Base-by-base conservation (phyloP, 2,888 invertebrate genomes). In the Rotaria sp. region DNA sequence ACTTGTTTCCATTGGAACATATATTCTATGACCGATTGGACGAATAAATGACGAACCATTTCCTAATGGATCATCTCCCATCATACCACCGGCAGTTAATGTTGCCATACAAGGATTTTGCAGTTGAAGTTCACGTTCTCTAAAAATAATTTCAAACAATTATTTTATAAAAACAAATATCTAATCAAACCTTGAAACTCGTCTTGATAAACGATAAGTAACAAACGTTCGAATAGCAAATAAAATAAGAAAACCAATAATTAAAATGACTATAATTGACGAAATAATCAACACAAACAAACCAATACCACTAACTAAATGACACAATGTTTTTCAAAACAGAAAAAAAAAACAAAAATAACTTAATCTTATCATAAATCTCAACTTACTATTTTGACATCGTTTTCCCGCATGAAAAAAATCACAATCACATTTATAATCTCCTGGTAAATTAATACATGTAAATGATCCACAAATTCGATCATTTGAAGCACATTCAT, bases 341-440 rank as follows among this genome's bases (percentile, higher is more conserved):
- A 10, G n/a, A 7, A 35, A 15, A 18, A 21, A 21, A 21, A 67
- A 38, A 2, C 18, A 67, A 59, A 30, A 26, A 10, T 7, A 26
- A 59, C 8, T 67, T 21, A 13, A 21, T 18, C n/a, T 80, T 18
- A 50, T 50, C 18, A 50, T 50, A 50, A 18, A 50, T 50, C 18
- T 45, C 26, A 4, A 15, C 45, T n/a, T 80, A 80, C 80, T 45
- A 38, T n/a, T 80, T 80, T 41, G 26, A 80, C 80, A 80, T 13
- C 35, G 41, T 80, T 80, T 80, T 45, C 80, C 80, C 26, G 80
- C 26, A 80, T 80, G 80, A 80, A 80, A 80, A 45, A 80, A 80
- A n/a, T 80, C 80, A 45, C 80, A 80, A 45, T 80, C 45, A 80
- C 80, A 80, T 45, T 80, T 41, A 45, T 80, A 80, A 80, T 80